These are phyloP conservation scores for Protobothrops mucrosquamatus DNA, from an alignment of 2,113 vertebrate genomes.

Conservation along the genomic window DNA sequence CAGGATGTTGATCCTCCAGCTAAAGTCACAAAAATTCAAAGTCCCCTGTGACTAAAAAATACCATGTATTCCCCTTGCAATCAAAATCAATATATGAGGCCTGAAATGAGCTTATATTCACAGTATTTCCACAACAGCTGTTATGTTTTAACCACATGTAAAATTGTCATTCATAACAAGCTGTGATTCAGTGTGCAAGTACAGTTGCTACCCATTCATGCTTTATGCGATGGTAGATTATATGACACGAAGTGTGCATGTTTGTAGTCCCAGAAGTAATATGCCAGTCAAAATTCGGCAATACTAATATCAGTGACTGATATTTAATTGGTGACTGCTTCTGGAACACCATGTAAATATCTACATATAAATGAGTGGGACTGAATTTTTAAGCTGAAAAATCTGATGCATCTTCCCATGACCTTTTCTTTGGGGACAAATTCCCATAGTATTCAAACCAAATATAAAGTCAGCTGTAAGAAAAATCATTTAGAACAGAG, in stretches of 20 bases:
- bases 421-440: not conserved
- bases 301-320: not conserved
- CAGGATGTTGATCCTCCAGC: not conserved
- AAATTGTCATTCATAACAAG: not conserved
- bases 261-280: not conserved
- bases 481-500: not conserved
- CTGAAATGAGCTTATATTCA: constrained; percentile 20
- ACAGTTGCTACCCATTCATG: not conserved
- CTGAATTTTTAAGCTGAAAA: not conserved
- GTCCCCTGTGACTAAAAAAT: not conserved
- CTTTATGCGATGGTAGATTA: not conserved
- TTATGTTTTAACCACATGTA: not conserved
- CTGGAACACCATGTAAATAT: not conserved
- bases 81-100: not conserved
- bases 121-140: not conserved
- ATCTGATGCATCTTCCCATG: not conserved
- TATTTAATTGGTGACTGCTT: not conserved
- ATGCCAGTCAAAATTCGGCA: not conserved
- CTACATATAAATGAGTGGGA: not conserved
- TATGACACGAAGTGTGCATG: not conserved
- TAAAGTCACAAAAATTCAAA: constrained; percentile 25
- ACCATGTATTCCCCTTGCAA: not conserved
- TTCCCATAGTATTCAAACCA: not conserved
- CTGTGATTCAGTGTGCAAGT: not conserved
- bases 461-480: not conserved